Evolutionary conservation across 2,113 vertebrate genomes (phyloP).

Genomic region (Halichoerus grypus): DNA sequence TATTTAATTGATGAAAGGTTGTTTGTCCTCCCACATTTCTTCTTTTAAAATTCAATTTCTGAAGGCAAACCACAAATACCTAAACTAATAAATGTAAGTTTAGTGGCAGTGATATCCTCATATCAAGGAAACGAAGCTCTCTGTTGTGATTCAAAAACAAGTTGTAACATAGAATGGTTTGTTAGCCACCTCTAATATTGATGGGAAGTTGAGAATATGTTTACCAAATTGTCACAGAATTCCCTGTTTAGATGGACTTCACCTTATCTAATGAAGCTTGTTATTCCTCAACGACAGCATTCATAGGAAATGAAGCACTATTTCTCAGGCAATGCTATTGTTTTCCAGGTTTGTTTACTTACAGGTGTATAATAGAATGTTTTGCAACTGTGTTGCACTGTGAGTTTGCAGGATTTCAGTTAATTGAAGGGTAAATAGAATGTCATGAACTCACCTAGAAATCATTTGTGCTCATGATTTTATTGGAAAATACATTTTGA

Average conservation of each 20-base stretch:
- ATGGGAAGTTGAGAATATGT: neutral
- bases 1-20: neutral
- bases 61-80: neutral
- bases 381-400: neutral
- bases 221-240: constrained; percentile 37
- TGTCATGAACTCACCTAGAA: neutral
- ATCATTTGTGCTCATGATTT: neutral
- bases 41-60: constrained; percentile 31
- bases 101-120: neutral
- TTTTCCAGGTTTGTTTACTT: constrained; percentile 29
- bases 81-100: neutral
- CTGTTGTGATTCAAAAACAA: neutral
- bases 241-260: neutral
- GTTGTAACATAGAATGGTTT: neutral
- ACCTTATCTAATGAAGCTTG: constrained; percentile 53
- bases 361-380: neutral
- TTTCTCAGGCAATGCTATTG: constrained; percentile 1
- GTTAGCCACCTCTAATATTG: neutral
- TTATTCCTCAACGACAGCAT: constrained; percentile 25
- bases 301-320: constrained; percentile 6
- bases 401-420: constrained; percentile 8
- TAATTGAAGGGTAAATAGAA: neutral
- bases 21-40: neutral
- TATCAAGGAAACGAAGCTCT: neutral
- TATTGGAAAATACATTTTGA: constrained; percentile 28